These are phyloP conservation scores for Conus ventricosus DNA, from an alignment of 1,140 invertebrate species.

Conservation along the genomic window DNA sequence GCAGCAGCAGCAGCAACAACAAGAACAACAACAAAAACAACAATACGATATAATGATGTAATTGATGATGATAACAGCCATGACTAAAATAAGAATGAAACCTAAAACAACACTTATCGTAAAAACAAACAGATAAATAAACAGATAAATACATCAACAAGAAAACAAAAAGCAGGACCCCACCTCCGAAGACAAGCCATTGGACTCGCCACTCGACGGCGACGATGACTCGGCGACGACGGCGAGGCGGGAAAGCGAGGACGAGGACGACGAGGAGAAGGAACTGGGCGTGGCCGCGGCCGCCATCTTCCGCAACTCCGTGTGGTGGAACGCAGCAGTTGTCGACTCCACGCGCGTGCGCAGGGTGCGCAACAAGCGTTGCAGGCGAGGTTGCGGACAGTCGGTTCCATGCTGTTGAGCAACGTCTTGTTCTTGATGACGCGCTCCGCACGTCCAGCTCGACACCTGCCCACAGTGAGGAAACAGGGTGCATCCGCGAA, in stretches of 20 bases:
- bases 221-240: background rate
- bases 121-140: too few relatives aligned
- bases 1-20: background rate
- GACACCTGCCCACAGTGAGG: slow-evolving; percentile 81
- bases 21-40: background rate
- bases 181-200: background rate
- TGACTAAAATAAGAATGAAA: too few relatives aligned
- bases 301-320: slow-evolving; percentile 80
- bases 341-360: slow-evolving; percentile 82
- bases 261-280: background rate
- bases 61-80: too few relatives aligned
- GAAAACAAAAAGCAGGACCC: background rate
- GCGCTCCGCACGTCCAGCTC: slow-evolving; percentile 83
- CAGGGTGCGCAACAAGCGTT: slow-evolving; percentile 79
- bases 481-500: too few relatives aligned
- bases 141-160: too few relatives aligned
- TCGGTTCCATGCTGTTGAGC: slow-evolving; percentile 87
- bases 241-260: background rate
- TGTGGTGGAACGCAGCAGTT: slow-evolving; percentile 84
- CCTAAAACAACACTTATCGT: too few relatives aligned
- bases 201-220: background rate
- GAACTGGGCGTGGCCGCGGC: slow-evolving; percentile 29
- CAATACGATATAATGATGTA: background rate
- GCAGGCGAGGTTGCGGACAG: slow-evolving; percentile 78
- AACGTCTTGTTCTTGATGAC: slow-evolving; percentile 94